Percentiles rank a stretch among this genome's conserved stretches.
These are phyloP conservation scores for Dromococcyx pavoninus DNA, from an alignment of 2,797 vertebrate species.

Conservation along the genomic window DNA sequence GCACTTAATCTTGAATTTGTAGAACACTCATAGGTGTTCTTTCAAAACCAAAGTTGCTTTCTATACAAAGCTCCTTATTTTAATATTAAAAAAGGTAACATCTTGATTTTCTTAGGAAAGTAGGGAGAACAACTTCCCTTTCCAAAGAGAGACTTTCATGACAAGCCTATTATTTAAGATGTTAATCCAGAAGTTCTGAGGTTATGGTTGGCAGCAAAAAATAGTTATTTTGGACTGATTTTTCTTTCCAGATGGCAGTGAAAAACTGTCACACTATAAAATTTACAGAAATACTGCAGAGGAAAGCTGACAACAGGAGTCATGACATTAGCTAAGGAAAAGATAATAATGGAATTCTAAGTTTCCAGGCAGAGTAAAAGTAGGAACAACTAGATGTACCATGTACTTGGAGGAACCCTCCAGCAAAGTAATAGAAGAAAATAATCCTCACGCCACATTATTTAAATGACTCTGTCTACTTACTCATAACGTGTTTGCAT, in stretches of 20 bases:
- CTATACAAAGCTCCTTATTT: neutral
- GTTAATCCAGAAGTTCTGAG: slow-evolving; percentile 19
- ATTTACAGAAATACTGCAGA: slow-evolving; percentile 15
- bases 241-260: neutral
- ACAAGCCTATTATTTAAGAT: slow-evolving; percentile 19
- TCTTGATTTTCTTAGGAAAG: neutral
- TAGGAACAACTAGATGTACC: neutral
- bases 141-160: neutral
- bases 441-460: neutral
- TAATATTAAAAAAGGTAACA: neutral
- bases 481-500: neutral
- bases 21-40: neutral
- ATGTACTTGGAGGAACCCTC: neutral
- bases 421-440: neutral
- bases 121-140: neutral
- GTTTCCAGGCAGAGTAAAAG: neutral
- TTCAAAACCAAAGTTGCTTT: neutral
- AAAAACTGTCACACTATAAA: slow-evolving; percentile 3
- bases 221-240: slow-evolving; percentile 23
- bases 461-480: neutral
- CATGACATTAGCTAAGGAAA: neutral
- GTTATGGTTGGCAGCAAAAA: slow-evolving; percentile 26
- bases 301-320: slow-evolving; percentile 15
- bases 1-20: neutral
- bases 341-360: neutral